Percentiles rank a stretch among this genome's conserved stretches.
Evolutionary conservation across 1,140 invertebrate genomes (phyloP).

Genomic region (Schlechtendalia chinensis): DNA sequence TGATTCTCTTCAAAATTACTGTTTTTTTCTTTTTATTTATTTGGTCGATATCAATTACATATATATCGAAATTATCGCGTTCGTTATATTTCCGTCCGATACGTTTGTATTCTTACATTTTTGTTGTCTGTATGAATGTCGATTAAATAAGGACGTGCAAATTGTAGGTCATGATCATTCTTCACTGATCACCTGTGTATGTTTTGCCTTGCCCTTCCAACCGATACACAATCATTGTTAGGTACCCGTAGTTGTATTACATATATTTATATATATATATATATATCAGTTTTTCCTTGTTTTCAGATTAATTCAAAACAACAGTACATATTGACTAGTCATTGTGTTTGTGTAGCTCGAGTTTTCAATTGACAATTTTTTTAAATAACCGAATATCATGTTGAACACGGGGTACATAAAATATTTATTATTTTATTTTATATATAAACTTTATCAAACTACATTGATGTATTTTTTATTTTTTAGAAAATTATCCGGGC

Average conservation of each 20-base stretch:
- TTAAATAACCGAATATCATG: background rate
- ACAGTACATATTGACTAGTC: background rate
- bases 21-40: too few species aligned
- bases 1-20: too few species aligned
- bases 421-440: background rate
- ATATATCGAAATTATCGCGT: too few species aligned
- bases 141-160: too few species aligned
- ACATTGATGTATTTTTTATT: background rate
- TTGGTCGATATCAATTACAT: too few species aligned
- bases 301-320: slow-evolving; percentile 2
- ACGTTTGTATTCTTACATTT: too few species aligned
- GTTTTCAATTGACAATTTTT: background rate
- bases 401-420: slow-evolving; percentile 26
- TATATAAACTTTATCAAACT: background rate
- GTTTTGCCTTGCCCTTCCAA: background rate
- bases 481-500: slow-evolving; percentile 41
- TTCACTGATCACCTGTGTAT: slow-evolving; percentile 2
- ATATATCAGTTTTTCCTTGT: slow-evolving; percentile 7
- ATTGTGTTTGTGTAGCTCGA: background rate
- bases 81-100: too few species aligned
- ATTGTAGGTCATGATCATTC: slow-evolving; percentile 2
- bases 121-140: too few species aligned
- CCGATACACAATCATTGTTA: background rate
- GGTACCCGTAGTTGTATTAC: too few species aligned
- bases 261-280: too few species aligned